Base-by-base conservation (phyloP, 2,797 vertebrate genomes). In the Euphonia xanthogaster region DNA sequence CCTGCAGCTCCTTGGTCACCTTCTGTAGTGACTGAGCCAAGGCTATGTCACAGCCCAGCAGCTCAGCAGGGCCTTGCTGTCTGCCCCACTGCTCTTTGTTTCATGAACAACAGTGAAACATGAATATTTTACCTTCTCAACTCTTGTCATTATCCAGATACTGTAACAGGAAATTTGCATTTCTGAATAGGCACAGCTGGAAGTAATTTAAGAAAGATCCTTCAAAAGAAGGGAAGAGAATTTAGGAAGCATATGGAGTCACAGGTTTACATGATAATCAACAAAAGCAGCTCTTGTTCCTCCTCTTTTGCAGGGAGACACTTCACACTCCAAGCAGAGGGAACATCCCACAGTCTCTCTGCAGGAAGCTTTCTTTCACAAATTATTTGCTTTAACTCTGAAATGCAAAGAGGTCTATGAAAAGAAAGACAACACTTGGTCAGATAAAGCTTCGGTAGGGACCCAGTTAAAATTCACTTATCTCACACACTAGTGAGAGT, bases 241-340 rank as follows among this genome's bases (percentile, higher is more conserved):
- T 90, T 96, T 93, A 84, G 93, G 83, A 35, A 91, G 85, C 81
- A 89, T 92, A 95, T 88, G 89, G 96, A 90, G 86, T 66, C 71
- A 48, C 22, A 90, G 90, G 96, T 95, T 98, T 97, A 97, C 97
- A 97, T 95, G 92, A 97, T 94, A 97, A 97, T 95, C 87, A 96
- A 96, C 85, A 96, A 95, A 97, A 96, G 87, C 48, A 2, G 33
- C 86, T 91, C 86, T 94, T 96, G 83, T 97, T 96, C 94, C 88
- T 85, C 93, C 76, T 95, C 77, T 75, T 94, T 90, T 74, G 47
- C 31, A 76, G 28, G 77, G 68, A 94, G 57, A 60, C 87, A 91
- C 91, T 95, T 94, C 90, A 91, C 73, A 86, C 60, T 55, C 60
- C 33, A 72, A 75, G 58, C 71, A 84, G 66, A 88, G 74, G 76